Base-by-base conservation (phyloP, 2,797 vertebrate genomes). In the Ispidina lecontei region DNA sequence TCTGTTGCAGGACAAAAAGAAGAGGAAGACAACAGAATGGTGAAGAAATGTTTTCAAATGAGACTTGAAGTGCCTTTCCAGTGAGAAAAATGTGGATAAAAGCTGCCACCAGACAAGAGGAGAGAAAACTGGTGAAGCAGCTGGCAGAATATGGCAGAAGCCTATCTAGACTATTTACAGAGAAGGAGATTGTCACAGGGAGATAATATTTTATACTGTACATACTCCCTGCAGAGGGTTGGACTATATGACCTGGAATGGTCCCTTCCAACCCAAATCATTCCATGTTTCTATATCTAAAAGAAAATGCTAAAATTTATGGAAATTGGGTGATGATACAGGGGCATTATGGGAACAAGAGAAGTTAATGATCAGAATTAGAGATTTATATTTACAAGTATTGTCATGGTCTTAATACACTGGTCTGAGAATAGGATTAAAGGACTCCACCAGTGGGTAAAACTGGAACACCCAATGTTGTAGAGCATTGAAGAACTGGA, bases 401-500 rank as follows among this genome's bases (percentile, higher is more conserved):
- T 31, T 77, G n/a, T 58, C 14, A 17, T 7, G 5, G 26, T 25
- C 80, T 79, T 67, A 63, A 64, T 39, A 58, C 7, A 13, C 5
- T 43, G 8, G 25, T 29, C 46, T 67, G 33, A 17, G 18, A 96
- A 89, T 64, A 96, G 91, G 91, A 41, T 31, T 85, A 87, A 59
- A 85, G 28, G 52, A 26, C 23, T 67, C 41, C 33, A 60, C n/a
- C 49, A 70, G 65, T 51, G 55, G 28, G 51, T 91, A 92, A 93
- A 96, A 96, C 49, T 73, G 77, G 69, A 95, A 80, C 23, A 10
- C 58, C 47, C 35, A 47, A 20, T 44, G 10, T 46, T 96, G 70
- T 33, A 90, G 43, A 93, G 37, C 77, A 68, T 85, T 86, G 94
- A 84, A 85, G 65, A 94, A 83, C 87, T 91, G 49, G 80, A 79